Base-by-base conservation (phyloP, 2,888 invertebrate genomes). In the Dynastes tityus region DNA sequence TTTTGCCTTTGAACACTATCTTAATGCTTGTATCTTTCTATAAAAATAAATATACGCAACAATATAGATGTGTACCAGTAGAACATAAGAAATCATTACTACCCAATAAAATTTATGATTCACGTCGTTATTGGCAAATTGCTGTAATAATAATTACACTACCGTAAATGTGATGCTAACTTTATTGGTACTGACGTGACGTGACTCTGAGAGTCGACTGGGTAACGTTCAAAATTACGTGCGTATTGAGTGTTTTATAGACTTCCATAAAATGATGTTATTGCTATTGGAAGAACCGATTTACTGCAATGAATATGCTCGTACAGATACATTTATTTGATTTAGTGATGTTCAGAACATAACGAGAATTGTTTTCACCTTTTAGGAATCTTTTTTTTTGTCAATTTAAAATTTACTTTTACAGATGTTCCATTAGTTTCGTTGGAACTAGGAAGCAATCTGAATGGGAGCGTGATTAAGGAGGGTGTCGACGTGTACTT, bases 401-500 rank as follows among this genome's bases (percentile, higher is more conserved):
- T 22, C 45, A 45, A 45, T 45, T 6, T 45, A 40, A 6, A 40
- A 40, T 27, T 27, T 61, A 32, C 13, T 55, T 27, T 63, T 63
- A 9, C 91, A 97, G 97, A 96, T 90, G 93, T 94, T 16, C 97
- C 97, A 0, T 92, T 96, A 83, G 95, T 96, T 78, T 93, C 93
- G 9, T 88, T 97, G 83, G 95, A 95, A 86, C 91, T 97, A 83
- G 96, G 96, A 2, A 95, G 95, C 83, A 96, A 93, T 84, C 90
- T 96, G 65, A 94, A 96, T 86, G 93, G 95, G 1, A 92, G 91
- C 80, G 93, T 93, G 83, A 95, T 97, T 85, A 94, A 94, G 84
- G 97, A 97, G 88, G 96, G 95, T 6, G 95, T 95, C 80, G 97
- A 97, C 87, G 96, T 97, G 11, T 96, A 96, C 90, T 96, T 97